A percentile compares a stretch with the other conserved stretches of the same genome.
phyloP scores from a whole-genome alignment of 2,797 vertebrate species.

The Natrix natrix region DNA sequence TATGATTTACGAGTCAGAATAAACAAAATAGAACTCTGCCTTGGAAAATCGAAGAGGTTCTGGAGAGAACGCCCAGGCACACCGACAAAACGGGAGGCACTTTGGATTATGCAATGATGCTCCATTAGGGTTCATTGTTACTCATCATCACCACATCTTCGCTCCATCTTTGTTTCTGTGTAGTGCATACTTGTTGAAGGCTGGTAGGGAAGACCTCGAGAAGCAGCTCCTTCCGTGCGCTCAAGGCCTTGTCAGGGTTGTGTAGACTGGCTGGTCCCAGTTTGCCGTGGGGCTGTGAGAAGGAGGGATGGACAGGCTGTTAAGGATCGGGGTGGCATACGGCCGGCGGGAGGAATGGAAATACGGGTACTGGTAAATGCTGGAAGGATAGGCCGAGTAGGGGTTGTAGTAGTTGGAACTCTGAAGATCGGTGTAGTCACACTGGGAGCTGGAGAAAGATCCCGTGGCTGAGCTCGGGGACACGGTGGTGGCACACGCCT shows the following conservation, averaged over 20 bases:
- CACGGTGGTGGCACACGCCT: constrained; percentile 80
- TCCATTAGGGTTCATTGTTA: constrained; percentile 30
- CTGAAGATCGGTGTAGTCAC: constrained; percentile 97
- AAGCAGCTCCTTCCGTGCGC: constrained; percentile 22
- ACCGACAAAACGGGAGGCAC: constrained; percentile 83
- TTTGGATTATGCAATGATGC: constrained; percentile 59
- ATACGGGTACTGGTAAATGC: constrained; percentile 94
- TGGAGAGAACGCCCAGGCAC: constrained; percentile 23
- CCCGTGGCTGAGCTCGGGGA: constrained; percentile 67
- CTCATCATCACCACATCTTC: not conserved
- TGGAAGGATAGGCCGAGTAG: constrained; percentile 88
- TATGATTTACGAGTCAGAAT: constrained; percentile 13
- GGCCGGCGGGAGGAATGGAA: constrained; percentile 92
- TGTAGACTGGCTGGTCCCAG: constrained; percentile 98
- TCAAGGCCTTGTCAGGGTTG: constrained; percentile 88
- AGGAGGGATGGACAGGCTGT: constrained; percentile 86
- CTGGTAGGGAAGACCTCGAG: not conserved
- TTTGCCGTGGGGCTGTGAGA: constrained; percentile 87
- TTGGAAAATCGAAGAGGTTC: constrained; percentile 29
- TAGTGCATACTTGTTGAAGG: constrained; percentile 71
- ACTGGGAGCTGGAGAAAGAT: constrained; percentile 87
- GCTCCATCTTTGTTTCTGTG: constrained; percentile 53
- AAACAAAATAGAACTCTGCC: constrained; percentile 56
- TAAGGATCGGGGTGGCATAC: constrained; percentile 89
- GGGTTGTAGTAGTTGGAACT: constrained; percentile 91